Evolutionary conservation across 2,888 invertebrate species (phyloP).

Genomic region (Eilema griseolum): DNA sequence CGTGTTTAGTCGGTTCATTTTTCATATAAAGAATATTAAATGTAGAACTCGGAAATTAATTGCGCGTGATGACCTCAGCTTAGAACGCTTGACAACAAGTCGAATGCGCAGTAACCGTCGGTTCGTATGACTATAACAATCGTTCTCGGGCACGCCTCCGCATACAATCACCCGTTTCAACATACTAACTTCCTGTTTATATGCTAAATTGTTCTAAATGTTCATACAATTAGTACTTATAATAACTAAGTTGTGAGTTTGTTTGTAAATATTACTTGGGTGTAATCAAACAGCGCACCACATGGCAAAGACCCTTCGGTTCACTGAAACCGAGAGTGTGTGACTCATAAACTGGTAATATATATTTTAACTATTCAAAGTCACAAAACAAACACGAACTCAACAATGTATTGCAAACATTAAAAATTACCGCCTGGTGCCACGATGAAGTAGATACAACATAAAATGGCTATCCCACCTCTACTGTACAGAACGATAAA

Average conservation of each 20-base stretch:
- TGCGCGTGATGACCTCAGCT: slow-evolving; percentile 70
- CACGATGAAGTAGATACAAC: not conserved
- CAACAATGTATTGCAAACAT: not conserved
- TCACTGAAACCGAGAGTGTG: slow-evolving; percentile 39
- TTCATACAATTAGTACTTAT: slow-evolving; percentile 48
- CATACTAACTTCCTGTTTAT: slow-evolving; percentile 77
- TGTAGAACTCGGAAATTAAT: slow-evolving; percentile 66
- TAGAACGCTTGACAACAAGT: slow-evolving; percentile 61
- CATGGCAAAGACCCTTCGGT: slow-evolving; percentile 33
- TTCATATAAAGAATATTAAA: slow-evolving; percentile 53
- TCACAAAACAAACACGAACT: not conserved
- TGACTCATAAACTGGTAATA: slow-evolving; percentile 25
- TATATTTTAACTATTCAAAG: not conserved
- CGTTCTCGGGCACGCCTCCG: slow-evolving; percentile 72
- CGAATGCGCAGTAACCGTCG: slow-evolving; percentile 73
- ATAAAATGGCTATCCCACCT: not conserved
- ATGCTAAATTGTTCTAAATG: slow-evolving; percentile 56
- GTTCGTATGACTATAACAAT: slow-evolving; percentile 65
- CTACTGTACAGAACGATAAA: not conserved
- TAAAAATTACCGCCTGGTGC: not conserved
- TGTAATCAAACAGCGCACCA: slow-evolving; percentile 33
- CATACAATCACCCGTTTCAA: slow-evolving; percentile 72
- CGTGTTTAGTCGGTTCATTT: slow-evolving; percentile 38
- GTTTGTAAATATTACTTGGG: slow-evolving; percentile 48
- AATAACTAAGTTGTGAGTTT: slow-evolving; percentile 27